Percentiles rank a stretch among this genome's conserved stretches.
phyloP scores from a whole-genome alignment of 2,797 vertebrate species.

The Oreochromis mossambicus region DNA sequence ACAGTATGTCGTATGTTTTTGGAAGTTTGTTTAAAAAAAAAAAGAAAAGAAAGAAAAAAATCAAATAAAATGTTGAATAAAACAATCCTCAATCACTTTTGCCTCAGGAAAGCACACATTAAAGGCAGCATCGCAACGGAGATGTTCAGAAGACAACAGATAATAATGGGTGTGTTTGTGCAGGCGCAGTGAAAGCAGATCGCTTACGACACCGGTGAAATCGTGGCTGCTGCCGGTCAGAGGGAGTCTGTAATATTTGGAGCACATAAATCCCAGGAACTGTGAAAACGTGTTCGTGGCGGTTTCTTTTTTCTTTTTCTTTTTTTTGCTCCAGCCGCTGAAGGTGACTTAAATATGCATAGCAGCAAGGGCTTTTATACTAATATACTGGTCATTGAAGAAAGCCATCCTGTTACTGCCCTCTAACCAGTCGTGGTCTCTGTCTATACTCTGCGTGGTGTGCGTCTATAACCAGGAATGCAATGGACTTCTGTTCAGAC shows the following conservation, averaged over 20 bases:
- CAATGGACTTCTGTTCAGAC: conserved; percentile 45
- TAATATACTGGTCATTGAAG: conserved; percentile 63
- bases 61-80: conserved; percentile 17
- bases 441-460: conserved; percentile 56
- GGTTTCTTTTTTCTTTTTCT: neutral
- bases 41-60: neutral
- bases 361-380: conserved; percentile 78
- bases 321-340: conserved; percentile 31
- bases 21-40: conserved; percentile 20
- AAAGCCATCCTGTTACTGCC: conserved; percentile 78
- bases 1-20: conserved; percentile 39
- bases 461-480: conserved; percentile 49
- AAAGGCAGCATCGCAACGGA: conserved; percentile 43
- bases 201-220: neutral
- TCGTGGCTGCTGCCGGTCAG: neutral
- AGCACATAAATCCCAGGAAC: neutral
- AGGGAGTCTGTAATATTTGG: neutral
- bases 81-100: conserved; percentile 66
- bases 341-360: conserved; percentile 76
- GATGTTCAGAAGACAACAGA: conserved; percentile 8
- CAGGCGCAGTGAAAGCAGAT: conserved; percentile 10
- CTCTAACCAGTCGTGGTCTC: conserved; percentile 62
- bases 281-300: neutral
- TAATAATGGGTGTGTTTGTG: neutral
- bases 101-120: conserved; percentile 79